Conservation (phyloP, 2,888 invertebrate species). For the Stratiomys singularior region DNA sequence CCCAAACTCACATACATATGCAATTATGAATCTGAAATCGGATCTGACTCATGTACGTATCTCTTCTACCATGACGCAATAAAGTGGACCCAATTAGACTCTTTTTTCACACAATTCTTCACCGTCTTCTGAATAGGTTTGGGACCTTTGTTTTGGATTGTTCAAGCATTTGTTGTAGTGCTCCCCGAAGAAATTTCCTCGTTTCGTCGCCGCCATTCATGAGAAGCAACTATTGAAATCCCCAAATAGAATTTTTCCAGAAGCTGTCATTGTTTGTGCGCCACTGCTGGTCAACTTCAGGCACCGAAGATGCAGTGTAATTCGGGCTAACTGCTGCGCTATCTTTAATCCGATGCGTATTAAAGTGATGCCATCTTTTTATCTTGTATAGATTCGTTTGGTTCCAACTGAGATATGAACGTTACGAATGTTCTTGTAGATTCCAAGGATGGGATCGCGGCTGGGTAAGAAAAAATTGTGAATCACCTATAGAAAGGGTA, state of each 20-base stretch:
- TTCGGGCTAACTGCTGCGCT: neutral
- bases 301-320: neutral
- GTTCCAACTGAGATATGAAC: neutral
- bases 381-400: neutral
- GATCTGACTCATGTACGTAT: no score
- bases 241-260: neutral
- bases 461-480: neutral
- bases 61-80: neutral
- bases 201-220: neutral
- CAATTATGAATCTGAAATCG: no score
- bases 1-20: no score
- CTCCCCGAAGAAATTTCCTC: neutral
- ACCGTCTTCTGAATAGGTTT: neutral
- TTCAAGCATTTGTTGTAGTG: neutral
- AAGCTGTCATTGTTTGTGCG: slow-evolving; percentile 4
- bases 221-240: neutral
- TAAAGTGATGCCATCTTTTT: neutral
- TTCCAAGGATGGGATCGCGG: neutral
- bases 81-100: neutral
- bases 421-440: neutral
- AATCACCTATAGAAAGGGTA: slow-evolving; percentile 6
- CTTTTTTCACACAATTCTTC: slow-evolving; percentile 1
- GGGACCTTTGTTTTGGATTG: neutral
- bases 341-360: slow-evolving; percentile 6
- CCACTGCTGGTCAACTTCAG: neutral